Conservation (phyloP, 2,888 invertebrate genomes). For the Rugalucina vietnamica region DNA sequence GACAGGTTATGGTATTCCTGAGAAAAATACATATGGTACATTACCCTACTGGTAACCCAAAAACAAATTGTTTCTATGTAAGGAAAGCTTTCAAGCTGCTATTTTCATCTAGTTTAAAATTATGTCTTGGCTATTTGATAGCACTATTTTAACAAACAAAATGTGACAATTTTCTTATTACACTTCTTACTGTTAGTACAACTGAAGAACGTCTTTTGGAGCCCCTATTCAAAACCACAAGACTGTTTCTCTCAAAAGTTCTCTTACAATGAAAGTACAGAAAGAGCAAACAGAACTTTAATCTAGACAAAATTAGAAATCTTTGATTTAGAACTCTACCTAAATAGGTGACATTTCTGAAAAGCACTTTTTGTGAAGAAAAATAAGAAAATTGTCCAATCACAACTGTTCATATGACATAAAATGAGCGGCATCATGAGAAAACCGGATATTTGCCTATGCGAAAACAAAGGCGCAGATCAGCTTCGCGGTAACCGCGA, state of each 20-base stretch:
- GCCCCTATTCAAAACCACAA: not conserved
- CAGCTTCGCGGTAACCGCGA: no score
- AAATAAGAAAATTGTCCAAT: no score
- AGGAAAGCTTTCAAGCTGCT: not conserved
- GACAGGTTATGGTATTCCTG: no score
- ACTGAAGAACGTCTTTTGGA: not conserved
- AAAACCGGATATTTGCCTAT: no score
- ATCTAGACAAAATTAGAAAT: not conserved
- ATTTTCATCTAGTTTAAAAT: not conserved
- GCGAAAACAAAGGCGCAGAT: no score
- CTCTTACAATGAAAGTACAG: not conserved
- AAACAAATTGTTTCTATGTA: not conserved
- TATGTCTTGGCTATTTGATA: not conserved
- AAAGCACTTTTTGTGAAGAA: no score
- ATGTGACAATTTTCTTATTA: not conserved
- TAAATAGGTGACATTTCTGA: no score
- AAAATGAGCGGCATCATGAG: no score
- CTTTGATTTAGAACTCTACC: not conserved
- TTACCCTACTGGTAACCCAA: not conserved
- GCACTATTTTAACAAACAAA: not conserved
- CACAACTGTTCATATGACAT: no score
- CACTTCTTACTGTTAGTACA: not conserved
- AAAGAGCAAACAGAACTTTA: not conserved
- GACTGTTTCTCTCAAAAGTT: not conserved
- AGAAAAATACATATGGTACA: not conserved